These are phyloP conservation scores for Penaeus indicus DNA, from an alignment of 1,140 invertebrate genomes.

Conservation along the genomic window DNA sequence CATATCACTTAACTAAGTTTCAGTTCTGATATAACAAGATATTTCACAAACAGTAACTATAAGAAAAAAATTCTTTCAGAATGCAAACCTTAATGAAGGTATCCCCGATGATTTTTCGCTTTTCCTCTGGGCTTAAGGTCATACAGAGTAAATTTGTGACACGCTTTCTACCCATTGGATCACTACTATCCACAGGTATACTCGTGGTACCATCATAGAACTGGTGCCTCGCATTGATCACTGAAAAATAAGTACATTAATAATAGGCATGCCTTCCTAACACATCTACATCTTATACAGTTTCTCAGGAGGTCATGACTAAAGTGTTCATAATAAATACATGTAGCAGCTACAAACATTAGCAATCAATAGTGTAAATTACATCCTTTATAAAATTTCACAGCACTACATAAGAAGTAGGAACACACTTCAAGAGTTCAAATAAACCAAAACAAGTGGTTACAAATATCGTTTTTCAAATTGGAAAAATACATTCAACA, in stretches of 20 bases:
- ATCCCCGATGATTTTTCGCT: constrained; percentile 98
- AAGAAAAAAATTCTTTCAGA: neutral
- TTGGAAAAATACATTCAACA: no score
- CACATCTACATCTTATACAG: neutral
- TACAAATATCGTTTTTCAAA: no score
- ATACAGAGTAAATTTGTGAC: constrained; percentile 90
- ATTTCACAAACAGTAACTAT: neutral
- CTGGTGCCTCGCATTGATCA: constrained; percentile 72
- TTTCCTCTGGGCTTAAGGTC: constrained; percentile 93
- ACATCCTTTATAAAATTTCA: no score
- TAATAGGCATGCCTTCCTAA: neutral
- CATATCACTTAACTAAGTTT: no score
- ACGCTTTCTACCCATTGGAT: constrained; percentile 76
- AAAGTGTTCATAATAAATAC: no score
- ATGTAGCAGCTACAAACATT: no score
- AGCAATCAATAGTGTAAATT: no score
- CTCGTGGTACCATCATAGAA: constrained; percentile 82
- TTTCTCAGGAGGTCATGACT: neutral
- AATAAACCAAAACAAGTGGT: no score
- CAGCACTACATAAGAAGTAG: no score
- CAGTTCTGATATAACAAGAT: neutral
- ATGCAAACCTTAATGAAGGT: constrained; percentile 87
- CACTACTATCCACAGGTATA: constrained; percentile 76
- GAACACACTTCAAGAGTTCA: no score
- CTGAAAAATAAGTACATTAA: constrained; percentile 67